Percentiles rank a stretch among this genome's conserved stretches.
Evolutionary conservation across 2,797 vertebrate species (phyloP).

Genomic region (Gallinago solitaria): DNA sequence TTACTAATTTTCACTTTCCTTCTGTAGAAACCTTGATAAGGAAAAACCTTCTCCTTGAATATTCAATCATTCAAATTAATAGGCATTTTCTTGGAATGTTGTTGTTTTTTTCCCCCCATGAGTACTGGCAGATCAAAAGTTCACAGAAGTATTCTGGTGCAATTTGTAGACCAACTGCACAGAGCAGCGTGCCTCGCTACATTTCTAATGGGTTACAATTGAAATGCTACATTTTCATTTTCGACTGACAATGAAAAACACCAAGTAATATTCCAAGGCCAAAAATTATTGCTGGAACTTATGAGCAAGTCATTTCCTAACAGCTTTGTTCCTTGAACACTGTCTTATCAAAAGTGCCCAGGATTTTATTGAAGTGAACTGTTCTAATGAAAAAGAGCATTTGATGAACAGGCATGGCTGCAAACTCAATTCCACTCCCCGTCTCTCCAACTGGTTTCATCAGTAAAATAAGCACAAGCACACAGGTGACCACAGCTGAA

Average conservation of each 20-base stretch:
- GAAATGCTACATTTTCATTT: slow-evolving; percentile 80
- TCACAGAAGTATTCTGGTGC: slow-evolving; percentile 74
- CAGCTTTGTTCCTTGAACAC: slow-evolving; percentile 70
- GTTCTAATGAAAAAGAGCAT: slow-evolving; percentile 70
- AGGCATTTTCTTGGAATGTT: slow-evolving; percentile 62
- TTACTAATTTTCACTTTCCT: slow-evolving; percentile 66
- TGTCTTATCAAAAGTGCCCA: slow-evolving; percentile 72
- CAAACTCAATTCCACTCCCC: slow-evolving; percentile 19
- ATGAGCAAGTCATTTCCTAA: slow-evolving; percentile 73
- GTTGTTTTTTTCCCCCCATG: not conserved
- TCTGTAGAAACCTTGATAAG: slow-evolving; percentile 73
- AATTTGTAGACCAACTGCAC: slow-evolving; percentile 77
- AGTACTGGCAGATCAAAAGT: slow-evolving; percentile 72
- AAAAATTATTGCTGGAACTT: slow-evolving; percentile 75
- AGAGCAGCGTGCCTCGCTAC: slow-evolving; percentile 47
- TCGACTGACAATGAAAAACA: slow-evolving; percentile 76
- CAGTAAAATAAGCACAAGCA: slow-evolving; percentile 41
- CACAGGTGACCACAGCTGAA: slow-evolving; percentile 36
- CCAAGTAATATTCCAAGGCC: slow-evolving; percentile 71
- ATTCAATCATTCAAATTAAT: slow-evolving; percentile 67
- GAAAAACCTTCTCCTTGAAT: slow-evolving; percentile 58
- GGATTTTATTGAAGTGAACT: slow-evolving; percentile 69
- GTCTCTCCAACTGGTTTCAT: slow-evolving; percentile 23
- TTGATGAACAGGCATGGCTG: slow-evolving; percentile 50
- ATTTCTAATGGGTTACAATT: slow-evolving; percentile 69